Evolutionary conservation across 2,113 vertebrate species (phyloP).

Genomic region (Shinisaurus crocodilurus): DNA sequence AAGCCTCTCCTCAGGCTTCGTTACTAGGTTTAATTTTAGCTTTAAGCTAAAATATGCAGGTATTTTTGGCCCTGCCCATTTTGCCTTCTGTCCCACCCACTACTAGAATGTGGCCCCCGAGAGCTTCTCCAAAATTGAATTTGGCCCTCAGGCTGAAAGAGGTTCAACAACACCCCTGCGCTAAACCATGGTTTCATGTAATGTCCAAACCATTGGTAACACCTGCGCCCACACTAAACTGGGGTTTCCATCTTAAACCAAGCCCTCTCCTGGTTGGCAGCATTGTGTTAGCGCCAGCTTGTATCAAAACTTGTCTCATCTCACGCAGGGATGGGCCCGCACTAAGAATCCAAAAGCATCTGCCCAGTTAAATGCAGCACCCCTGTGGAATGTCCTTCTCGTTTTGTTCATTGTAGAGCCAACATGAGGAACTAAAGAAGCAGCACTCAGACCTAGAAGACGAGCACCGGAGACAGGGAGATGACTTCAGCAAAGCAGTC

Average conservation of each 20-base stretch:
- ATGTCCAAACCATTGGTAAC: background rate
- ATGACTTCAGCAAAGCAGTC: conserved; percentile 87
- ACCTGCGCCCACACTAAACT: background rate
- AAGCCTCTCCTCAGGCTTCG: too few species aligned
- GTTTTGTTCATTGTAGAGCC: conserved; percentile 82
- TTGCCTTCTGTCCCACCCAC: too few species aligned
- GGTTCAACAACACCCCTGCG: too few species aligned
- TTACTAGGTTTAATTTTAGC: too few species aligned
- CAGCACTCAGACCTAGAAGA: conserved; percentile 91
- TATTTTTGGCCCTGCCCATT: too few species aligned
- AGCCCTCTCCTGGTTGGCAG: background rate
- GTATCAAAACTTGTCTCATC: background rate
- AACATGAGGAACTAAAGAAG: conserved; percentile 94
- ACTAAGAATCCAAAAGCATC: background rate
- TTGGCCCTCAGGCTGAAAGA: too few species aligned
- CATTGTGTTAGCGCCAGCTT: background rate
- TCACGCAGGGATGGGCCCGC: too few species aligned
- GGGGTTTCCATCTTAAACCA: background rate
- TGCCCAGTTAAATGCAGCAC: conserved; percentile 15
- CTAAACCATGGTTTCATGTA: background rate
- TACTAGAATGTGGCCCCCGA: too few species aligned
- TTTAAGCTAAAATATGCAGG: too few species aligned
- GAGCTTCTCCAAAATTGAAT: too few species aligned
- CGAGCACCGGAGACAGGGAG: conserved; percentile 86
- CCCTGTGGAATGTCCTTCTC: background rate